A percentile compares a stretch with the other conserved stretches of the same genome.
Evolutionary conservation across 2,113 vertebrate genomes (phyloP).

Genomic region (Balaeniceps rex): DNA sequence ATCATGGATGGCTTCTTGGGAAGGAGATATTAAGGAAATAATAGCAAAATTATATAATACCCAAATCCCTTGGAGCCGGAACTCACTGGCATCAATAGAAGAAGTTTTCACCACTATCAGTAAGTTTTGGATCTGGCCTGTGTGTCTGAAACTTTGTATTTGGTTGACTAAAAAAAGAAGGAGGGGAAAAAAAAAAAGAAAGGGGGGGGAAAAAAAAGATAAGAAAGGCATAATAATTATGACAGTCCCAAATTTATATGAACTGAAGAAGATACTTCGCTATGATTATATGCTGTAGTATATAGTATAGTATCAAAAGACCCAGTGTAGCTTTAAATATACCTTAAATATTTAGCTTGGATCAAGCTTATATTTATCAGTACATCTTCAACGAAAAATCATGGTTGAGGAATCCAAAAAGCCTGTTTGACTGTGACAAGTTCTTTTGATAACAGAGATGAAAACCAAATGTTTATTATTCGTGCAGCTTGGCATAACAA

Average conservation of each 20-base stretch:
- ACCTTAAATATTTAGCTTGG: neutral
- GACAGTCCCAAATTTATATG: neutral
- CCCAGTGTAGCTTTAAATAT: neutral
- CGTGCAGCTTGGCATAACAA: neutral
- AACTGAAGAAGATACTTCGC: neutral
- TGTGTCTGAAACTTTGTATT: neutral
- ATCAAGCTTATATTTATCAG: neutral
- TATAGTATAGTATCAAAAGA: neutral
- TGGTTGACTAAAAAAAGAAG: neutral
- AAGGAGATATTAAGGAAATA: neutral
- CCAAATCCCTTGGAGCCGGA: neutral
- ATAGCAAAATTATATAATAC: neutral
- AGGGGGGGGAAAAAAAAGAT: accelerated
- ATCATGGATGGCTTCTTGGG: neutral
- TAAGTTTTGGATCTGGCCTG: neutral
- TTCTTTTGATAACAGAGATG: neutral
- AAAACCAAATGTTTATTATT: neutral
- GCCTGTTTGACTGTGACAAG: neutral
- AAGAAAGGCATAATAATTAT: neutral
- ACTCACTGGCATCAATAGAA: neutral
- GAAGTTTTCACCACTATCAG: neutral
- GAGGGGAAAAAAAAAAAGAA: no score
- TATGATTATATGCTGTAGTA: neutral
- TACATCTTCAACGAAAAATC: neutral
- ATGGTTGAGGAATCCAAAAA: neutral